These are phyloP conservation scores for Plagodis pulveraria DNA, from an alignment of 2,888 invertebrate genomes.

Conservation along the genomic window DNA sequence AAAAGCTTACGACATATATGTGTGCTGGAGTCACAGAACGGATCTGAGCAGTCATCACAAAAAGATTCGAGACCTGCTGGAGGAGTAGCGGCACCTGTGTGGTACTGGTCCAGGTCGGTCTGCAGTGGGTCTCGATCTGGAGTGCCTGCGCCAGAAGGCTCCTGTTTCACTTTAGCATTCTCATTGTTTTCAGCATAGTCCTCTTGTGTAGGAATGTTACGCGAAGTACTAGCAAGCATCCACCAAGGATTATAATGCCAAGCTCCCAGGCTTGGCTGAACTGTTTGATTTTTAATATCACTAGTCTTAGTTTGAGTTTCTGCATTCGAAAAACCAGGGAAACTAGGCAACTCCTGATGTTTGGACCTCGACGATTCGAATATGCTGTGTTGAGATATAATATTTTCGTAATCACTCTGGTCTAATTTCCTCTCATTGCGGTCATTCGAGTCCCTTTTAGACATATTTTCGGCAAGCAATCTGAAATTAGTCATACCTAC, in stretches of 20 bases:
- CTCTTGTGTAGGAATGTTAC: conserved; percentile 74
- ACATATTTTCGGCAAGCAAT: conserved; percentile 57
- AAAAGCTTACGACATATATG: conserved; percentile 78
- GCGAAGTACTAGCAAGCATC: conserved; percentile 82
- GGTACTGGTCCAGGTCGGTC: conserved; percentile 67
- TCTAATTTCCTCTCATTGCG: conserved; percentile 79
- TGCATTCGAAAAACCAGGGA: conserved; percentile 81
- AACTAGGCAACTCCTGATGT: conserved; percentile 78
- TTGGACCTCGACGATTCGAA: conserved; percentile 76
- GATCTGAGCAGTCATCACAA: conserved; percentile 83
- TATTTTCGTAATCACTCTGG: conserved; percentile 77
- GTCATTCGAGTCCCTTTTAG: conserved; percentile 79
- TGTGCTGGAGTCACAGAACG: conserved; percentile 80
- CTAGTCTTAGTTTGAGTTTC: conserved; percentile 81
- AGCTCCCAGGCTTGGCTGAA: conserved; percentile 71
- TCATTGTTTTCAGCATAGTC: conserved; percentile 77
- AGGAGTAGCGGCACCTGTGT: conserved; percentile 67
- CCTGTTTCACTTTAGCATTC: conserved; percentile 77
- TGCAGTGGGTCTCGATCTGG: conserved; percentile 76
- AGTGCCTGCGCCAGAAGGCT: conserved; percentile 71
- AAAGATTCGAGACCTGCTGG: conserved; percentile 77
- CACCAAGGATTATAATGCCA: conserved; percentile 85
- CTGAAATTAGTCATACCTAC: conserved; percentile 36
- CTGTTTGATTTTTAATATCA: conserved; percentile 72
- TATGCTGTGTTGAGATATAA: conserved; percentile 80